phyloP scores from a whole-genome alignment of 2,797 vertebrate genomes.

The Anas flavirostris region DNA sequence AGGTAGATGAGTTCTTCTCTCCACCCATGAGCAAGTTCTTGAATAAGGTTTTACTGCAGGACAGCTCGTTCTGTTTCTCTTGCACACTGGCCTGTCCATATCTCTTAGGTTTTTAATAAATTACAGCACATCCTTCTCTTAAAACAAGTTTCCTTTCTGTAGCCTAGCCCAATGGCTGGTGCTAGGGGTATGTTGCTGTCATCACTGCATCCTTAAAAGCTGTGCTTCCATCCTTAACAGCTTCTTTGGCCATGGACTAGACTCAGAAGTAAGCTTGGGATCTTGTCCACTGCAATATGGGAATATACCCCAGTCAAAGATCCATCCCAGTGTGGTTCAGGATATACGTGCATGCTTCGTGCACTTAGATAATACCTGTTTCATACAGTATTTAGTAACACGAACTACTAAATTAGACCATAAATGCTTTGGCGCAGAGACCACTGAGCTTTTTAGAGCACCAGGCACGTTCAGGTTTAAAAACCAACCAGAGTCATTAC shows the following conservation, averaged over 20 bases:
- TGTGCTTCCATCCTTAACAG: not conserved
- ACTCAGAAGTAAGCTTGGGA: not conserved
- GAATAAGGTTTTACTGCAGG: conserved; percentile 62
- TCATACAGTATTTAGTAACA: conserved; percentile 14
- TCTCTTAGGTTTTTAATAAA: conserved; percentile 31
- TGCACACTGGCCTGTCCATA: not conserved
- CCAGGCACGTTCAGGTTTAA: not conserved
- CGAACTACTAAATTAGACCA: conserved; percentile 9
- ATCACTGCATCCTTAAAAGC: not conserved
- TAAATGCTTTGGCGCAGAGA: not conserved
- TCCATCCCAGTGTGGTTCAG: not conserved
- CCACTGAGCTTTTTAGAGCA: conserved; percentile 9
- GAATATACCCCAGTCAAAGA: not conserved
- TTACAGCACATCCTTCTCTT: not conserved
- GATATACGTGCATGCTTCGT: not conserved
- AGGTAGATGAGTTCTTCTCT: conserved; percentile 62
- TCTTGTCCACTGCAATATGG: rapidly evolving
- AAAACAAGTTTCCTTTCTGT: conserved; percentile 27
- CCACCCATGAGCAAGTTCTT: conserved; percentile 56
- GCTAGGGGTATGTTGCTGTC: not conserved
- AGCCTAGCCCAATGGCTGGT: not conserved
- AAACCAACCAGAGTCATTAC: not conserved
- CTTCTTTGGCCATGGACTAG: not conserved
- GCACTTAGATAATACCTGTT: not conserved
- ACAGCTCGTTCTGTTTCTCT: not conserved